Conservation (phyloP, 1,140 invertebrate species). For the Zaprionus gabonicus region DNA sequence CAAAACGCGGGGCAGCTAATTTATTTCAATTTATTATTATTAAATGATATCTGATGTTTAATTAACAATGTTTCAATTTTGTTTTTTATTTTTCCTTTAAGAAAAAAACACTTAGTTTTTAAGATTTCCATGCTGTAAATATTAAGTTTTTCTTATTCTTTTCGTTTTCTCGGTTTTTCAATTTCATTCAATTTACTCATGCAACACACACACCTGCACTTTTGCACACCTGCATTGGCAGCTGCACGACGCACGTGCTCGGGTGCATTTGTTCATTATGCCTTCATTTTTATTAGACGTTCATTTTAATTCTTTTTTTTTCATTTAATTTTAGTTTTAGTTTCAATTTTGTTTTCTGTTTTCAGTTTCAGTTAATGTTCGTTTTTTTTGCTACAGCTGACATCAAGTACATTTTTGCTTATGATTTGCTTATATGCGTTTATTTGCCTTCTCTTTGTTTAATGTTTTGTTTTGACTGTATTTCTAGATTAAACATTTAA, state of each 20-base stretch:
- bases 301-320: slow-evolving; percentile 25
- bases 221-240: slow-evolving; percentile 15
- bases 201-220: slow-evolving; percentile 14
- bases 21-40: slow-evolving; percentile 67
- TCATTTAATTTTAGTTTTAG: slow-evolving; percentile 46
- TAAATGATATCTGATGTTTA: slow-evolving; percentile 79
- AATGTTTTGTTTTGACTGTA: slow-evolving; percentile 37
- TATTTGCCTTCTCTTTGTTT: slow-evolving; percentile 33
- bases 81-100: slow-evolving; percentile 67
- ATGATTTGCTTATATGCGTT: slow-evolving; percentile 63
- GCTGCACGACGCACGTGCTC: slow-evolving; percentile 7
- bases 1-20: slow-evolving; percentile 35
- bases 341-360: slow-evolving; percentile 33
- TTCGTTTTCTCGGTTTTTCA: slow-evolving; percentile 23
- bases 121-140: slow-evolving; percentile 77
- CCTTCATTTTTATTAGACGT: slow-evolving; percentile 23
- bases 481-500: slow-evolving; percentile 77
- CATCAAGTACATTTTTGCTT: slow-evolving; percentile 78
- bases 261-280: slow-evolving; percentile 39
- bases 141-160: slow-evolving; percentile 39
- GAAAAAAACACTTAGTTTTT: slow-evolving; percentile 81
- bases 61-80: slow-evolving; percentile 77
- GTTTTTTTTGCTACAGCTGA: slow-evolving; percentile 72
- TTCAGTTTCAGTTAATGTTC: slow-evolving; percentile 38
- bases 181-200: slow-evolving; percentile 24